Base-by-base conservation (phyloP, 2,797 vertebrate species). In the Nothura maculosa region DNA sequence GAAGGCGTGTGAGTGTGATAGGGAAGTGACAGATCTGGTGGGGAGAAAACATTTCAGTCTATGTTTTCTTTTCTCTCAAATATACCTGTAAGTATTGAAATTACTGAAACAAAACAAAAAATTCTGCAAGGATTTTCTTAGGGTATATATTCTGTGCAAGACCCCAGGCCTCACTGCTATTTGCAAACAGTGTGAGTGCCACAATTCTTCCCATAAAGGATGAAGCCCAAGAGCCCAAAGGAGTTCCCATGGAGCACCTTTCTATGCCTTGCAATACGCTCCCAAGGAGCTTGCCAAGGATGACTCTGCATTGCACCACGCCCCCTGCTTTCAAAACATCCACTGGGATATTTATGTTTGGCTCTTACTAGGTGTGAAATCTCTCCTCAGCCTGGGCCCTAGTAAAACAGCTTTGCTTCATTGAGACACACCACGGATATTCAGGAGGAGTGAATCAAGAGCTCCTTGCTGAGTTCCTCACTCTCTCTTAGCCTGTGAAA, bases 381-480 rank as follows among this genome's bases (percentile, higher is more conserved):
- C 34, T 62, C 84, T 57, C 68, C 74, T 74, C 32, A 83, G 58
- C 43, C 88, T 81, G 34, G 10, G 43, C 28, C n/a, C 36, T 15
- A 55, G 6, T 3, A 7, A 48, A 54, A 47, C 43, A 73, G 48
- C 28, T 88, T 66, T 69, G n/a, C 45, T 81, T 24, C 2, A 1
- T 30, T n/a, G 54, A n/a, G 18, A 47, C 42, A 30, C 58, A 38
- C n/a, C 0, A 0, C 24, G 18, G 69, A 28, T 73, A 42, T 58
- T 68, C 62, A 9, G 3, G 43, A 45, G n/a, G 45, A 27, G 58
- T 83, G 45, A 83, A 57, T 42, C 19, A 61, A 92, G 67, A 74
- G 12, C 52, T 89, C 2, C 0, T 62, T 79, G 61, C 48, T 57
- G 78, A 72, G 42, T 43, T 87, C 2, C 50, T 36, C 11, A 0